These are phyloP conservation scores for Sorex fumeus DNA, from an alignment of 2,113 vertebrate genomes.

Conservation along the genomic window DNA sequence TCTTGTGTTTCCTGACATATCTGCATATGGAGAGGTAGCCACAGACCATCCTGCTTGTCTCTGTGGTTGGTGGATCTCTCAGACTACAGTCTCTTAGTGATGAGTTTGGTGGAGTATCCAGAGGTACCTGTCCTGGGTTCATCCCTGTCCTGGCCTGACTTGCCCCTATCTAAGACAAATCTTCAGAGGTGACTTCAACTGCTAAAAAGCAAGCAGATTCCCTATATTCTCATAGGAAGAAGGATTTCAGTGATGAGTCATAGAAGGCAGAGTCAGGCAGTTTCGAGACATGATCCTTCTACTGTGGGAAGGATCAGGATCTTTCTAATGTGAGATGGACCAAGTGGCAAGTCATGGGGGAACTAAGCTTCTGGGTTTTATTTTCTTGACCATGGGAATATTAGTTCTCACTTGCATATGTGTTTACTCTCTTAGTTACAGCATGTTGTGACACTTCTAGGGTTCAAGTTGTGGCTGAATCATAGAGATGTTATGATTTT, in stretches of 20 bases:
- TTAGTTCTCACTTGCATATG: conserved; percentile 3
- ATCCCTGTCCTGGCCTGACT: not conserved
- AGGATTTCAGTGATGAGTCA: not conserved
- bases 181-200: not conserved
- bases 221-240: not conserved
- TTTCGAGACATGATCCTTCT: not conserved
- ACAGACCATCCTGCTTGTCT: not conserved
- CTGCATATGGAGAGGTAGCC: not conserved
- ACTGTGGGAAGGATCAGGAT: too few relatives aligned
- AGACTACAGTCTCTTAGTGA: not conserved
- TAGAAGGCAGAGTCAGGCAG: not conserved
- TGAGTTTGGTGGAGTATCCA: not conserved
- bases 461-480: too few relatives aligned
- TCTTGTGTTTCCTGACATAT: too few relatives aligned
- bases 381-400: not conserved
- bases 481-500: too few relatives aligned
- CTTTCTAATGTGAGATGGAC: not conserved
- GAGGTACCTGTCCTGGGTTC: not conserved
- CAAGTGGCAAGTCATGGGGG: not conserved
- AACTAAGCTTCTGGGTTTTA: not conserved
- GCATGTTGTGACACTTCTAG: too few relatives aligned
- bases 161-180: not conserved
- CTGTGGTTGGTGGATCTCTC: not conserved
- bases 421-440: not conserved
- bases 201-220: not conserved